These are phyloP conservation scores for Cryptosula pallasiana DNA, from an alignment of 2,888 invertebrate genomes.

Conservation along the genomic window DNA sequence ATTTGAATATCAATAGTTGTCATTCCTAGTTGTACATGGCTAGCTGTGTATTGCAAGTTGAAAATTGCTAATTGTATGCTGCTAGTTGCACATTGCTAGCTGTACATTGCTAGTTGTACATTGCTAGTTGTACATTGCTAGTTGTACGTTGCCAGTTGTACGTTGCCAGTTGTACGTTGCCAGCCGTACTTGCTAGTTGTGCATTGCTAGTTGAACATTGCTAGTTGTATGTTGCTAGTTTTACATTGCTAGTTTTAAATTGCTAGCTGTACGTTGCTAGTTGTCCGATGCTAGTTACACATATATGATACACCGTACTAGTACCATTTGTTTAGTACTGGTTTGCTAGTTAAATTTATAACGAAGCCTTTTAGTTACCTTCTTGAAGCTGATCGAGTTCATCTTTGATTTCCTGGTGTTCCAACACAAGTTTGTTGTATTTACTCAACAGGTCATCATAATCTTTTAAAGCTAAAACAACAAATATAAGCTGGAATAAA, in stretches of 20 bases:
- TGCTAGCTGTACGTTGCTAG: neutral
- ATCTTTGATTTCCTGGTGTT: neutral
- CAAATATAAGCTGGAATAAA: too few species aligned
- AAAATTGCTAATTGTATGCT: neutral
- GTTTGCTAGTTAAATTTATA: too few species aligned
- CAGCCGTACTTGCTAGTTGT: too few species aligned
- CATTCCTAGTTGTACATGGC: neutral
- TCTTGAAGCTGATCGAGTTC: neutral
- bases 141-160: neutral
- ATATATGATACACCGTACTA: too few species aligned
- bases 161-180: neutral
- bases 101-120: neutral
- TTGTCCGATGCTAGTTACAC: neutral
- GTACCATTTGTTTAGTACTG: too few species aligned
- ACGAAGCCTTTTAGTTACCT: too few species aligned
- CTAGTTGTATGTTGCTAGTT: neutral
- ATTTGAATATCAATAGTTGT: too few species aligned
- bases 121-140: neutral
- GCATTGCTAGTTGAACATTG: neutral
- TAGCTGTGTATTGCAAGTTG: neutral
- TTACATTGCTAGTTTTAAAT: neutral
- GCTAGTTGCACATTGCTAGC: neutral
- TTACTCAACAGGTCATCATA: neutral
- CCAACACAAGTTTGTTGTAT: neutral
- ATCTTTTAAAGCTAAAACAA: neutral